Conservation (phyloP, 2,888 invertebrate species). For the Malacosoma neustria region DNA sequence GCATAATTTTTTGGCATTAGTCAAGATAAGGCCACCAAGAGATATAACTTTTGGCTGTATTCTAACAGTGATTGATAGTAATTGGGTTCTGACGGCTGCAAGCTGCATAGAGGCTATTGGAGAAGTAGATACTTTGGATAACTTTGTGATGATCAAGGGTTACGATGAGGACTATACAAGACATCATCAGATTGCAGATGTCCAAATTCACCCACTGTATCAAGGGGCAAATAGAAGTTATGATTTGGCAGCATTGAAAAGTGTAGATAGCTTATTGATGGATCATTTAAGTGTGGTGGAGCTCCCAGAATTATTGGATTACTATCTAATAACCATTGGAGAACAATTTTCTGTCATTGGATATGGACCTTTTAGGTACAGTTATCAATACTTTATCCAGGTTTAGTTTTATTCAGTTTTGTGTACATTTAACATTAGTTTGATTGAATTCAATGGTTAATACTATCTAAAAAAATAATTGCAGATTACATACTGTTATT, state of each 20-base stretch:
- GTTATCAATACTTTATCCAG: too few species aligned
- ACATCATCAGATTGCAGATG: conserved; percentile 29
- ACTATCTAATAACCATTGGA: conserved; percentile 37
- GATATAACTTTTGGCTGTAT: conserved; percentile 47
- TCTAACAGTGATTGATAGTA: conserved; percentile 34
- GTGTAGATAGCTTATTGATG: conserved; percentile 21
- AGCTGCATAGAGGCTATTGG: conserved; percentile 54
- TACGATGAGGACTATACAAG: conserved; percentile 25
- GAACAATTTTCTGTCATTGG: conserved; percentile 41
- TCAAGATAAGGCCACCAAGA: conserved; percentile 33
- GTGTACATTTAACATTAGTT: too few species aligned
- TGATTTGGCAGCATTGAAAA: conserved; percentile 41
- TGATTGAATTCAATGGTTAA: too few species aligned
- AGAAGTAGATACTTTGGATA: conserved; percentile 45
- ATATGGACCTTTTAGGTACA: conserved; percentile 44
- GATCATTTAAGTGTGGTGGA: conserved; percentile 8
- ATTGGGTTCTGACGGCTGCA: conserved; percentile 52
- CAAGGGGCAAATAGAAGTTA: conserved; percentile 27
- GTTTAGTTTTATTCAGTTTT: too few species aligned
- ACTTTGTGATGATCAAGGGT: conserved; percentile 42
- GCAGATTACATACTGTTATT: too few species aligned
- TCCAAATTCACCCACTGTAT: conserved; percentile 43
- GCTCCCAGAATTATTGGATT: conserved; percentile 32
- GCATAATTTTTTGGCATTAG: conserved; percentile 34
- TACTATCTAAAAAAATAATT: too few species aligned